Base-by-base conservation (phyloP, 2,113 vertebrate species). In the Triplophysa dalaica region DNA sequence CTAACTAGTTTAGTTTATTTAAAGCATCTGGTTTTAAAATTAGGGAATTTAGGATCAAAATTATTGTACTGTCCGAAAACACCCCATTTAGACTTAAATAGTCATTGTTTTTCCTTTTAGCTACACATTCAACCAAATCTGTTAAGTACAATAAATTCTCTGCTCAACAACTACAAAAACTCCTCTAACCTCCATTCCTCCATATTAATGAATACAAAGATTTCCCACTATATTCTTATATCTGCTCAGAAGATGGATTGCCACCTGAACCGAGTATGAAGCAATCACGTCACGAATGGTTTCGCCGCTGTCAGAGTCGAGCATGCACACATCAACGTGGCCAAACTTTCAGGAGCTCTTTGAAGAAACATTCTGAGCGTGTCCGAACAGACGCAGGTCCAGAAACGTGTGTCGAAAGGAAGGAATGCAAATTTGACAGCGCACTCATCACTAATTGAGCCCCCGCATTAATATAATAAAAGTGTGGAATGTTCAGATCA, bases 311-410 rank as follows among this genome's bases (percentile, higher is more conserved):
- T 63, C 70, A 82, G 14, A 72, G 67, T 60, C 54, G 67, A 29
- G 43, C 43, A 29, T 21, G 17, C 24, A 81, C 41, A 81, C 68
- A 81, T 12, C 50, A 29, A 81, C 56, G 69, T 72, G 70, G 62
- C 64, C 60, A 77, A 78, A 85, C 22, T 33, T 14, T 61, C 16
- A 9, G 38, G 38, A 82, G 78, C 41, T 63, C 82, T 69, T 73
- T 70, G 52, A 43, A 75, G 63, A 74, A 87, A 79, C 85, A 89
- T 86, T 87, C 88, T 82, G 54, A 84, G 82, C 89, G 75, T 87
- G 87, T 90, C 85, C 82, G 75, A 88, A 90, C 88, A 89, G 84
- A 85, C 81, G 58, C 65, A 63, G 26, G 68, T 72, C 70, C 83
- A 60, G 12, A 41, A 82, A 70, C 70, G 78, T 74, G 79, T n/a